phyloP scores from a whole-genome alignment of 2,888 invertebrate species.

The Sisyra terminalis region DNA sequence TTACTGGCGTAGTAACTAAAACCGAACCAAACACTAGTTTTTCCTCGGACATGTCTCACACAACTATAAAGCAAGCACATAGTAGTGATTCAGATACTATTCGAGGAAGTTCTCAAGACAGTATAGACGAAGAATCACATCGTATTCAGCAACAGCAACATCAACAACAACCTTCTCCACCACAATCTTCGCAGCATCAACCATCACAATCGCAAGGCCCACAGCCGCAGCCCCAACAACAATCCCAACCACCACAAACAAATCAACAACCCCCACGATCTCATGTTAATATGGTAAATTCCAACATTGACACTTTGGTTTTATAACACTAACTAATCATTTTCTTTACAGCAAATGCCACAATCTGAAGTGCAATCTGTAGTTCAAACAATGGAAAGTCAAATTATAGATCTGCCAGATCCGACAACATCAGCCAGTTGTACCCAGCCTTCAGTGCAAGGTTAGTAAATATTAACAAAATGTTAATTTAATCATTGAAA shows the following conservation, averaged over 20 bases:
- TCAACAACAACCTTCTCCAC: slow-evolving; percentile 14
- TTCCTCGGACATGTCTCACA: slow-evolving; percentile 17
- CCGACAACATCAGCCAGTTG: slow-evolving; percentile 18
- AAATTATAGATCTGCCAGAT: slow-evolving; percentile 21
- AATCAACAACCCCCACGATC: slow-evolving; percentile 14
- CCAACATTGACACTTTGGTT: neutral
- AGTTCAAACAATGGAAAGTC: slow-evolving; percentile 19
- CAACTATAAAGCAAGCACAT: slow-evolving; percentile 20
- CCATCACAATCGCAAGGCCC: slow-evolving; percentile 6
- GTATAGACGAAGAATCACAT: slow-evolving; percentile 26
- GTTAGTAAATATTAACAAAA: slow-evolving; percentile 14
- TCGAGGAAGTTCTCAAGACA: slow-evolving; percentile 36
- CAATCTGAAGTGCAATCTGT: slow-evolving; percentile 21
- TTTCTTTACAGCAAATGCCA: slow-evolving; percentile 22
- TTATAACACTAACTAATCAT: too few species aligned
- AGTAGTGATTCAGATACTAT: slow-evolving; percentile 28
- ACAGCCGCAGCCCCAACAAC: slow-evolving; percentile 8
- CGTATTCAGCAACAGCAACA: neutral
- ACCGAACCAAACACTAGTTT: slow-evolving; percentile 14
- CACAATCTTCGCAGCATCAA: slow-evolving; percentile 11
- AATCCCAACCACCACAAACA: slow-evolving; percentile 7
- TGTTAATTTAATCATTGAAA: too few species aligned
- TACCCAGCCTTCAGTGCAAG: slow-evolving; percentile 19
- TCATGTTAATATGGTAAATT: slow-evolving; percentile 24
- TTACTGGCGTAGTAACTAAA: slow-evolving; percentile 14